Conservation (phyloP, 2,113 vertebrate species). For the Amazona guildingii region DNA sequence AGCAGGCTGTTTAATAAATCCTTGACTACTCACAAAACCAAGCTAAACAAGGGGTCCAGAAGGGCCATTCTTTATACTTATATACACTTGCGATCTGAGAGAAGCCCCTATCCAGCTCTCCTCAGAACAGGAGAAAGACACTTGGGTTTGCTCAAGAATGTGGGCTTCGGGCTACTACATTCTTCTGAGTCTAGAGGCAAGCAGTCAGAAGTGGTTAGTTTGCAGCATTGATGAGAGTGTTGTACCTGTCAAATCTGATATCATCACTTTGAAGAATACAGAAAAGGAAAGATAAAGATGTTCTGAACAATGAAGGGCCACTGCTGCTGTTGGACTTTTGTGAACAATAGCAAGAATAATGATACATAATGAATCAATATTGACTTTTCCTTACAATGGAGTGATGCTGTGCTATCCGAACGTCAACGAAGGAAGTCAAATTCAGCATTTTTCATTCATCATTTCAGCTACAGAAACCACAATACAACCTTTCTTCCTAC, state of each 20-base stretch:
- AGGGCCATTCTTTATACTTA: neutral
- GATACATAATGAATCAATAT: neutral
- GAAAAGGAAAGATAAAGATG: neutral
- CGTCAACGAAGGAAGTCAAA: neutral
- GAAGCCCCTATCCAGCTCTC: neutral
- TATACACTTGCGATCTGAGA: neutral
- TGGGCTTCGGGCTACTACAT: neutral
- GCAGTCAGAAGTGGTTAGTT: neutral
- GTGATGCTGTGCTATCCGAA: neutral
- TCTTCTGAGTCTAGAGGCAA: neutral
- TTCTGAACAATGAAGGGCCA: neutral
- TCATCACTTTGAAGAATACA: neutral
- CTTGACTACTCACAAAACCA: neutral
- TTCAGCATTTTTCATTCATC: neutral
- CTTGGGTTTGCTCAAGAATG: neutral
- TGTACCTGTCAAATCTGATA: neutral
- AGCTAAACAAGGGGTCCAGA: neutral
- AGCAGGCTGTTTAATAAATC: neutral
- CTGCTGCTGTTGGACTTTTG: rapidly evolving
- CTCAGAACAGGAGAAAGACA: neutral
- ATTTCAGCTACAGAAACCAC: neutral
- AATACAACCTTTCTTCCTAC: neutral
- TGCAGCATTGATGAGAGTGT: neutral
- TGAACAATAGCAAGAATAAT: neutral
- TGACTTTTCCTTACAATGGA: neutral